Evolutionary conservation across 2,888 invertebrate species (phyloP), one percentile per base, ranked within the genome.

Genomic region (Muschampia plurimacula): DNA sequence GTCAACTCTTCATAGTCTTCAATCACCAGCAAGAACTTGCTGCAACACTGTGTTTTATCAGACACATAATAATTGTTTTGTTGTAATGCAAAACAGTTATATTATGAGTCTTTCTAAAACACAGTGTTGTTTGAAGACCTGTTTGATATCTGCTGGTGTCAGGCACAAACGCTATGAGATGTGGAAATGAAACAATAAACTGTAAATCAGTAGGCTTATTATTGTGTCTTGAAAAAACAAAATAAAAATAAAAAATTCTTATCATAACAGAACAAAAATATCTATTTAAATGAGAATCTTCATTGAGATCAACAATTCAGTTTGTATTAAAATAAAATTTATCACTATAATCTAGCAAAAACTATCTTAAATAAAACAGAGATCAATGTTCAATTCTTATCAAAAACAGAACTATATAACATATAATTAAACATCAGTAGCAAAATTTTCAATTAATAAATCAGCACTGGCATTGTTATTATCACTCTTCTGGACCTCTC

Each of bases 91-190:
- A 15, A 52, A 52, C 15, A 52, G 15, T 7, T 5, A 52, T 52
- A 52, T 52, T 52, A 15, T 15, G 52, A 15, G 52, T 15, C 52
- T 46, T 15, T 15, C 52, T 15, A 52, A 52, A 52, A 15, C 52
- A 52, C 15, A 52, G 15, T 15, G 52, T 52, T 52, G 52, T 12
- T n/a, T 52, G 52, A 52, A 52, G 15, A 52, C 15, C 15, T 52
- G 15, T 52, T 52, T 52, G 52, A 15, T 52, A 52, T 52, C 52
- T 52, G 52, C 15, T 52, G 52, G 52, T 52, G 52, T 62, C 60
- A 62, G 32, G 60, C 60, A 62, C 36, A 62, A 62, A 62, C 60
- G 60, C 60, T 62, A 62, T 62, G 36, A 13, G 39, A 62, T 62
- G 39, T 36, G 10, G 3, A 36, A 57, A 59, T 15, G 3, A 15